These are phyloP conservation scores for Acrocephalus kingi DNA, from an alignment of 2,113 vertebrate genomes.

Conservation along the genomic window DNA sequence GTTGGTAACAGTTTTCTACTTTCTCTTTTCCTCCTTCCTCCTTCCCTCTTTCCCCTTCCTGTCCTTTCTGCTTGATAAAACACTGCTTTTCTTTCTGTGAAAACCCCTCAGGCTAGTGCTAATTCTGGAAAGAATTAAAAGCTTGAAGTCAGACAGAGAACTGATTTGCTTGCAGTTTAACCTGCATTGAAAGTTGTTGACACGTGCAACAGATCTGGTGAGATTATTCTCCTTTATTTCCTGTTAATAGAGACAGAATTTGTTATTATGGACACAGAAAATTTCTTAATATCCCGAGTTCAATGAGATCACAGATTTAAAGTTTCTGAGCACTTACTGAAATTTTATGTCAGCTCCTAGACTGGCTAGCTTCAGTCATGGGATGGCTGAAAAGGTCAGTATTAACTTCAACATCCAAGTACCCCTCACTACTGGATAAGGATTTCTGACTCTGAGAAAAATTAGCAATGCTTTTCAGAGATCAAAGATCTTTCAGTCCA, in stretches of 20 bases:
- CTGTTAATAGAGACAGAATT: background rate
- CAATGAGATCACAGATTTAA: background rate
- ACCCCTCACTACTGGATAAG: background rate
- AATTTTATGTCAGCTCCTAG: background rate
- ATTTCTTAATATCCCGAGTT: background rate
- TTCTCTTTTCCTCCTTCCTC: background rate
- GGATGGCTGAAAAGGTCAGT: background rate
- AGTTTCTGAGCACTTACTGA: background rate
- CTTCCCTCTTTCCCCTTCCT: background rate
- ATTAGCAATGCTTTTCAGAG: background rate
- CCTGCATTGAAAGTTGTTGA: background rate
- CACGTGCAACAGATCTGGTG: background rate
- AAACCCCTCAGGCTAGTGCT: background rate
- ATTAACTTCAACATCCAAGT: background rate
- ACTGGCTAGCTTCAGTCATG: background rate
- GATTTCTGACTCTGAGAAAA: background rate
- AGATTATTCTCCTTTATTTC: background rate
- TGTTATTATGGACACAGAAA: background rate
- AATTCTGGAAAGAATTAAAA: background rate
- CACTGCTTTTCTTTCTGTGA: background rate
- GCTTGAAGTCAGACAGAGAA: background rate
- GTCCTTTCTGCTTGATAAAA: background rate
- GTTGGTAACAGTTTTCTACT: background rate
- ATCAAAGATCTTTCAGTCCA: background rate
- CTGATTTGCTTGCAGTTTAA: background rate